Evolutionary conservation across 2,888 invertebrate genomes (phyloP).

Genomic region (Napeogenes inachia): DNA sequence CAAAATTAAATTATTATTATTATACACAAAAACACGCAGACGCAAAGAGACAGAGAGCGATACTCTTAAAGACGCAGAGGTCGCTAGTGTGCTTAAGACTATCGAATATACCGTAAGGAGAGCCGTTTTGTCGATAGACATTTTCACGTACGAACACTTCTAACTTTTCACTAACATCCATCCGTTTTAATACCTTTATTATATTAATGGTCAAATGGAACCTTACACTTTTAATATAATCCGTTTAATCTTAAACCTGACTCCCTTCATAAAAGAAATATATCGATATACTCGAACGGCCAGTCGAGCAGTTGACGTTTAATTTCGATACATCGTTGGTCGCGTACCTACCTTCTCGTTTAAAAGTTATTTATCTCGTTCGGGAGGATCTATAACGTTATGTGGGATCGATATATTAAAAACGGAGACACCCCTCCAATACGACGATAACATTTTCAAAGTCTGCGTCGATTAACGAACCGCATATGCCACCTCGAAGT

Average conservation of each 20-base stretch:
- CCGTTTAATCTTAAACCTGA: conserved; percentile 6
- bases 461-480: too few species aligned
- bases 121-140: conserved; percentile 26
- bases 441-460: too few species aligned
- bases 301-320: conserved; percentile 2
- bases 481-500: too few species aligned
- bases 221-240: neutral
- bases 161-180: conserved; percentile 29
- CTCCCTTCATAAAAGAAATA: neutral
- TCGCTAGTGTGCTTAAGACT: conserved; percentile 16
- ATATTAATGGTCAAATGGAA: neutral
- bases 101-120: conserved; percentile 24
- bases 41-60: too few species aligned
- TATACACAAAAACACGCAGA: too few species aligned
- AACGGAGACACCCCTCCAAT: too few species aligned
- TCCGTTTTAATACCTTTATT: conserved; percentile 11
- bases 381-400: neutral
- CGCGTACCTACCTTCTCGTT: conserved; percentile 17
- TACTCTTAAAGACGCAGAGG: conserved; percentile 6
- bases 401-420: too few species aligned
- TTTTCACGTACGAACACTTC: conserved; percentile 27
- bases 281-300: neutral
- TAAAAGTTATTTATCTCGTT: conserved; percentile 15
- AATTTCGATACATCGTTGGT: conserved; percentile 3
- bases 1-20: too few species aligned